Base-by-base conservation (phyloP, 1,140 invertebrate species). In the Scylla paramamosain region DNA sequence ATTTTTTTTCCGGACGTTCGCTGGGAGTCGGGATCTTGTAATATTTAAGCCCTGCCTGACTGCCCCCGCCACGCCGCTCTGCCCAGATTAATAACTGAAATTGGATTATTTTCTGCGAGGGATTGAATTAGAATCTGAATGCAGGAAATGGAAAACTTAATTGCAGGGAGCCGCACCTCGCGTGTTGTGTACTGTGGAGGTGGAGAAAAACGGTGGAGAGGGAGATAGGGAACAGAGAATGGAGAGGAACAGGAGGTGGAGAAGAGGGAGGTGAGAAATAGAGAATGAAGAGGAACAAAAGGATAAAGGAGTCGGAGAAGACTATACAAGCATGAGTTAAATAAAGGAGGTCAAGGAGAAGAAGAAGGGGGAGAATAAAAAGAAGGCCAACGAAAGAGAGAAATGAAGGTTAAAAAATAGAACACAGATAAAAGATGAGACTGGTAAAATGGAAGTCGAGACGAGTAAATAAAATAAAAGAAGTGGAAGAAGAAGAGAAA, bases 91-190 rank as follows among this genome's bases (percentile, higher is more conserved):
- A 91, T 91, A 77, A 77, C 90, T 39, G 52, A 77, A 91, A 91
- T 77, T 91, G 90, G 90, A 91, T 91, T 91, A 91, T 91, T 77
- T 67, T 77, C 52, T 77, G 90, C 67, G 67, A 77, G 67, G 25
- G 59, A 91, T 91, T 77, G 90, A 77, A 77, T 67, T 91, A 59
- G 59, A 91, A 91, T 91, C 90, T 91, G 29, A 77, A 59, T 77
- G n/a, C 29, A 91, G 90, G 90, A 77, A 91, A 91, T 91, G 59
- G 59, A 91, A 91, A 91, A 32, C 90, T 91, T 91, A 91, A 91
- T 91, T 91, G 90, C 29, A 31, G 59, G 31, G 90, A 91, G 90
- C 59, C 46, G 29, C 52, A 32, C n/a, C 32, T 31, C 67, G 87
- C 31, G 28, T 89, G 45, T 89, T 89, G 87, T 89, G 39, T 89